Conservation (phyloP, 2,797 vertebrate species). For the Poeciliopsis paucimaculata region DNA sequence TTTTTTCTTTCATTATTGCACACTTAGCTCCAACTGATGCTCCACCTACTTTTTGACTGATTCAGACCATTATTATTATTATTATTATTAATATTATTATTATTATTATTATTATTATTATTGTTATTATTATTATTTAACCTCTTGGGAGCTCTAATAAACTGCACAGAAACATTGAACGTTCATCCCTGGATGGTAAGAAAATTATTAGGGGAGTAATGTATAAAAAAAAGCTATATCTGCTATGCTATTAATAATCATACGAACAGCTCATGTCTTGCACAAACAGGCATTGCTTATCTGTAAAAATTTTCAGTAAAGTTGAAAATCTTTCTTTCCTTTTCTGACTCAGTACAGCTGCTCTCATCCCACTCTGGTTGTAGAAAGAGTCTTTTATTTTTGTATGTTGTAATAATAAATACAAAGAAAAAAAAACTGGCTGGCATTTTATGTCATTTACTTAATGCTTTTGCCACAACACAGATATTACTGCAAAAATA, state of each 20-base stretch:
- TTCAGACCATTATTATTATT: neutral
- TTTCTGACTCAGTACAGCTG: neutral
- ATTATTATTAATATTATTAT: too few species aligned
- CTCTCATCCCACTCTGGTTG: neutral
- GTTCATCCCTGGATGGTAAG: neutral
- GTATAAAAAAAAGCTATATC: neutral
- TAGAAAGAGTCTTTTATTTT: neutral
- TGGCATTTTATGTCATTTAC: neutral
- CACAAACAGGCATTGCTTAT: neutral
- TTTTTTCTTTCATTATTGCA: too few species aligned
- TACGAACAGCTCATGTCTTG: neutral
- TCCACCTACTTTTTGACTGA: neutral
- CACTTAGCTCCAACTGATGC: neutral
- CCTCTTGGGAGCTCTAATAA: neutral
- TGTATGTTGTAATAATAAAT: neutral
- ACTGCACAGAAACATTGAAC: neutral
- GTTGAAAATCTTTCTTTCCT: neutral
- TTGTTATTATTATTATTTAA: neutral
- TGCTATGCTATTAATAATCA: neutral
- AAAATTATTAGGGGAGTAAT: neutral
- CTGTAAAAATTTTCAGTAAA: too few species aligned
- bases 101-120: too few species aligned
- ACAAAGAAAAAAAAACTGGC: too few species aligned
- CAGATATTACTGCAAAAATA: neutral
- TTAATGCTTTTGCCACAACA: neutral